A percentile compares a stretch with the other conserved stretches of the same genome.
Conservation (phyloP, 2,888 invertebrate genomes). For the Drosophila hamatofila region DNA sequence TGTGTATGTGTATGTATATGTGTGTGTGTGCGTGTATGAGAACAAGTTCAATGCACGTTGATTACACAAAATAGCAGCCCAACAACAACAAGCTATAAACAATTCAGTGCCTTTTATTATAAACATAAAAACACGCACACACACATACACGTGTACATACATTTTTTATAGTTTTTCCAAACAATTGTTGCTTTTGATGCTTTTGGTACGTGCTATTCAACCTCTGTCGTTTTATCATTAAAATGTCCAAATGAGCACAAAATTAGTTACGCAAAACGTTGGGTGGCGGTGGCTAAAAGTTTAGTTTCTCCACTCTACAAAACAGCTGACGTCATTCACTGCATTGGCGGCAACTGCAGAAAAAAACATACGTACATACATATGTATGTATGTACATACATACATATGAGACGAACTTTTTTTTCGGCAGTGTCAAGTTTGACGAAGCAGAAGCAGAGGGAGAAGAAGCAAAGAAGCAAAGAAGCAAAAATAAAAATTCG, state of each 20-base stretch:
- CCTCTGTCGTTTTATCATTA: constrained; percentile 47
- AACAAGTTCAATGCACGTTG: constrained; percentile 71
- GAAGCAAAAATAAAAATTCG: constrained; percentile 31
- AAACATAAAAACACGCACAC: constrained; percentile 61
- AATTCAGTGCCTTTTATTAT: constrained; percentile 56
- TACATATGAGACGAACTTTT: constrained; percentile 5
- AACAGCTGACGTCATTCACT: constrained; percentile 46
- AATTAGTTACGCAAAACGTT: constrained; percentile 50
- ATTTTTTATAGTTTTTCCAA: constrained; percentile 33
- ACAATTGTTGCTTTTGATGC: constrained; percentile 37
- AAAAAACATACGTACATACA: too few relatives aligned
- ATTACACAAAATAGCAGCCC: constrained; percentile 64
- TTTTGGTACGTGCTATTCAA: constrained; percentile 59
- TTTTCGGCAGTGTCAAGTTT: constrained; percentile 55
- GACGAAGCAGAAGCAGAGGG: constrained; percentile 7
- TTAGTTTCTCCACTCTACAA: constrained; percentile 14
- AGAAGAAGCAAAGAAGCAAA: constrained; percentile 14
- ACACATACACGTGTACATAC: constrained; percentile 9
- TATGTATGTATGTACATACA: too few relatives aligned
- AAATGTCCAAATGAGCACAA: constrained; percentile 42
- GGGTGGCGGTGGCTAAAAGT: constrained; percentile 35
- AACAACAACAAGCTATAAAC: constrained; percentile 23
- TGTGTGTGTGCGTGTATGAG: constrained; percentile 21
- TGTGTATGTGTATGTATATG: constrained; percentile 16
- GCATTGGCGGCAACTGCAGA: constrained; percentile 39